A percentile compares a stretch with the other conserved stretches of the same genome.
Conservation (phyloP, 2,797 vertebrate genomes). For the Phataginus tricuspis region DNA sequence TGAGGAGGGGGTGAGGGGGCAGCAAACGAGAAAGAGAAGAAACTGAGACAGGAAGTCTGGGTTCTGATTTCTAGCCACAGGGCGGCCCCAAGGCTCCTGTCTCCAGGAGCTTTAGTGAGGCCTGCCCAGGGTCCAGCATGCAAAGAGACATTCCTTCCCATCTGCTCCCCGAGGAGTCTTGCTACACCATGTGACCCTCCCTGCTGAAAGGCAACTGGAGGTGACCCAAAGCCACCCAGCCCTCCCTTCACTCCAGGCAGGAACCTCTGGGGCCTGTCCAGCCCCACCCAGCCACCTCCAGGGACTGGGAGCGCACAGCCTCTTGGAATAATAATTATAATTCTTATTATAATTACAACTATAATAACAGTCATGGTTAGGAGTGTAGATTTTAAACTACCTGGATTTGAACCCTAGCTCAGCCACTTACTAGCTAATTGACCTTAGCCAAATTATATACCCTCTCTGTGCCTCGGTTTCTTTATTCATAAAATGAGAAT, state of each 20-base stretch:
- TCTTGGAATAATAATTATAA: slow-evolving; percentile 45
- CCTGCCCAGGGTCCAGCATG: not conserved
- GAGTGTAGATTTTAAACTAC: not conserved
- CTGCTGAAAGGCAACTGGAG: not conserved
- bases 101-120: not conserved
- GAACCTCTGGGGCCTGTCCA: not conserved
- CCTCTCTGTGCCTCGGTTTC: not conserved
- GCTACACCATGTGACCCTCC: accelerated
- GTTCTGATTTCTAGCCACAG: not conserved
- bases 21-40: not conserved
- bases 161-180: not conserved
- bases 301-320: not conserved
- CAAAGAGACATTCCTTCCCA: not conserved
- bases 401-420: slow-evolving; percentile 11
- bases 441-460: not conserved
- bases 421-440: not conserved
- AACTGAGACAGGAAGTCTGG: not conserved
- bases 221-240: not conserved
- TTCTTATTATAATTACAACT: slow-evolving; percentile 47
- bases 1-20: accelerated
- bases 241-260: not conserved
- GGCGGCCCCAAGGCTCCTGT: not conserved
- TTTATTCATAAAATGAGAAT: not conserved
- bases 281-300: not conserved
- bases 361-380: not conserved